phyloP scores from a whole-genome alignment of 2,797 vertebrate species.

The Oryzias sinensis region DNA sequence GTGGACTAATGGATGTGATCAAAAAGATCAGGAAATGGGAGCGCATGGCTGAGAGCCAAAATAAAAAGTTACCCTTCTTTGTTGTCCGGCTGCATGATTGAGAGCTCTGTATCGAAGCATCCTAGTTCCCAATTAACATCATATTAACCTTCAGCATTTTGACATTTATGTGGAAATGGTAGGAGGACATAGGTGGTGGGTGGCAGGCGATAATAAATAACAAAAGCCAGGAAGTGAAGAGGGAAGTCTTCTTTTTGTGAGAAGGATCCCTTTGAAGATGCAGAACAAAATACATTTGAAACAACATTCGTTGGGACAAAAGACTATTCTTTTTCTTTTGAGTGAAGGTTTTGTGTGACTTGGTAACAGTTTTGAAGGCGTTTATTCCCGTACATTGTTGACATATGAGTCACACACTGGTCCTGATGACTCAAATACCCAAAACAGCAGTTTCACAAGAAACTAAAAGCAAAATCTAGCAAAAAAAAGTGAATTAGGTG shows the following conservation, averaged over 20 bases:
- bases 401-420: slow-evolving; percentile 52
- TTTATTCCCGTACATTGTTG: slow-evolving; percentile 25
- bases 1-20: slow-evolving; percentile 70
- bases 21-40: slow-evolving; percentile 62
- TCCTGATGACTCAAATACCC: slow-evolving; percentile 46
- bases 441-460: slow-evolving; percentile 40
- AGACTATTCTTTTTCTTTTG: background rate
- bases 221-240: slow-evolving; percentile 15
- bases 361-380: slow-evolving; percentile 16
- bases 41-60: slow-evolving; percentile 36
- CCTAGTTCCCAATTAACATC: slow-evolving; percentile 45
- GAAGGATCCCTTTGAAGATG: too few relatives aligned
- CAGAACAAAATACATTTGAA: too few relatives aligned
- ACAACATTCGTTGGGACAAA: too few relatives aligned
- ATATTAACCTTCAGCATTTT: slow-evolving; percentile 56
- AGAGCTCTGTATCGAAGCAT: slow-evolving; percentile 33
- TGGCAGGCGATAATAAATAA: background rate
- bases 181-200: slow-evolving; percentile 5
- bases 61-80: slow-evolving; percentile 32
- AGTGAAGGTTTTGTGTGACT: slow-evolving; percentile 11
- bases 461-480: slow-evolving; percentile 6
- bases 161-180: slow-evolving; percentile 48
- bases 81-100: slow-evolving; percentile 24
- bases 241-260: slow-evolving; percentile 4
- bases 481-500: slow-evolving; percentile 25